Percentiles rank a stretch among this genome's conserved stretches.
These are phyloP conservation scores for Ardeotis arabs DNA, from an alignment of 2,113 vertebrate species.

Conservation along the genomic window DNA sequence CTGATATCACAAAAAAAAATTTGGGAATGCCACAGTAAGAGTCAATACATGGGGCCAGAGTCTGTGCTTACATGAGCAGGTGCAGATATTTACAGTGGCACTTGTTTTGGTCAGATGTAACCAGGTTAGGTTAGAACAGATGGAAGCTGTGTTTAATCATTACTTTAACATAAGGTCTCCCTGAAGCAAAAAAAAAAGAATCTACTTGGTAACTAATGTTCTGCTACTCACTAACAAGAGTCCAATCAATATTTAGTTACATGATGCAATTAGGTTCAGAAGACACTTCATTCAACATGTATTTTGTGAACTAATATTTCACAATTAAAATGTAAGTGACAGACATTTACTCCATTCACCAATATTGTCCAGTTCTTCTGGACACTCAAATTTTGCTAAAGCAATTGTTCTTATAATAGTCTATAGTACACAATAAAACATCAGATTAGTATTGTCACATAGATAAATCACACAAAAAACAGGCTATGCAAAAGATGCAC, in stretches of 20 bases:
- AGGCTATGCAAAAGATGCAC: neutral
- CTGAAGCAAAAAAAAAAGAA: neutral
- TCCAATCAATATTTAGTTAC: neutral
- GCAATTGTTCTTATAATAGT: neutral
- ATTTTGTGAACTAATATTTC: neutral
- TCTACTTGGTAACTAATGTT: neutral
- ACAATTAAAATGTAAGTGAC: neutral
- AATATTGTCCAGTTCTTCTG: neutral
- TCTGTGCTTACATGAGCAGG: neutral
- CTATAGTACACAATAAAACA: neutral
- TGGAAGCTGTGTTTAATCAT: neutral
- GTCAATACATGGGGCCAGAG: rapidly evolving
- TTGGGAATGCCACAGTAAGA: neutral
- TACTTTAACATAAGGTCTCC: neutral
- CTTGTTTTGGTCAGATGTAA: neutral
- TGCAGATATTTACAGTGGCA: neutral
- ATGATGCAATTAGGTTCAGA: neutral
- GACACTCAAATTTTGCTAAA: neutral
- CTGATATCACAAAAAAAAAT: no score
- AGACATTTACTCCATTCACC: neutral
- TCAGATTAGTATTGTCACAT: neutral
- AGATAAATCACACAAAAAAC: neutral
- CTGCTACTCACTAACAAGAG: neutral
- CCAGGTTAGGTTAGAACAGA: neutral
- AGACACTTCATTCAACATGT: neutral